Base-by-base conservation (phyloP, 2,797 vertebrate species). In the Anguilla obscura region DNA sequence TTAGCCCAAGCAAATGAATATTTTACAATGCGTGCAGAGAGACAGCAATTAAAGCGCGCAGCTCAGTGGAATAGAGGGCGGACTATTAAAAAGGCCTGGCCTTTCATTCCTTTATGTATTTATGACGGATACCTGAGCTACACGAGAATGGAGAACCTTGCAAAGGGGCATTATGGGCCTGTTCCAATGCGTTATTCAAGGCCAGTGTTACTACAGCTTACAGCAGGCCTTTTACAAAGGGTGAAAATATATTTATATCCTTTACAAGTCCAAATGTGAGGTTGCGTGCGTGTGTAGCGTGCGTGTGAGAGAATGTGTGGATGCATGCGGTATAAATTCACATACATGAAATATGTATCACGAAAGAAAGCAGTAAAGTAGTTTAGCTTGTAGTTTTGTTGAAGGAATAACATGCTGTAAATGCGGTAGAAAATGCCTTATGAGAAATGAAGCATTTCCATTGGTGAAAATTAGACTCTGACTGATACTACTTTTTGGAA, bases 1-100 rank as follows among this genome's bases (percentile, higher is more conserved):
- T 93, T 92, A 93, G 91, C 89, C 90, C 89, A 88, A 83, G 90
- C 91, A 91, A 92, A 92, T 93, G 90, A 93, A 93, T 93, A 93
- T 93, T 93, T 92, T 92, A 93, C 91, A 92, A 92, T 90, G 90
- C 90, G 79, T 91, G 90, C 91, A 92, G 89, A 90, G 91, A 92
- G 92, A 92, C 90, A 91, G 89, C 92, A 92, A 91, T 93, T 93
- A 93, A 93, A 92, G 90, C 89, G 82, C 89, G 89, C 92, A 91
- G 92, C 91, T 90, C 90, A 48, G 48, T 24, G 90, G 87, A 69
- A 36, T 85, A 82, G 85, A 87, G 84, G 85, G 84, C 0, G 85
- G 85, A 84, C 45, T 84, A 74, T 88, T 89, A 84, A 87, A 86
- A 89, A 85, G 66, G 89, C 87, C 84, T 48, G 36, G 89, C 88